These are phyloP conservation scores for Drosophila auraria DNA, from an alignment of 1,140 invertebrate species.

Conservation along the genomic window DNA sequence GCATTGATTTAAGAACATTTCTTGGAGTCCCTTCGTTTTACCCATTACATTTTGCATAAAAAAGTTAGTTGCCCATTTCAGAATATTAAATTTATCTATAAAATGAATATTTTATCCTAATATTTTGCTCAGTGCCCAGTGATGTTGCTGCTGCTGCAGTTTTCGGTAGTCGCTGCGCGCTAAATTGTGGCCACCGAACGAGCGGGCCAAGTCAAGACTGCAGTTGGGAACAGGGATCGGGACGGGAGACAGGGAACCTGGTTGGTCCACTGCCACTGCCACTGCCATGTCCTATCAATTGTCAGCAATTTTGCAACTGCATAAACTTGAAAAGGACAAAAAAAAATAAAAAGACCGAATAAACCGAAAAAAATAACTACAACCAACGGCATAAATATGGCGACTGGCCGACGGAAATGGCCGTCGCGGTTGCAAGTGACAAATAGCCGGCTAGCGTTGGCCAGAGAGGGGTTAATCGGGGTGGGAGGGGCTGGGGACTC, in stretches of 20 bases:
- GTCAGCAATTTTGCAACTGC: conserved; percentile 65
- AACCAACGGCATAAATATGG: conserved; percentile 43
- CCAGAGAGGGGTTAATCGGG: conserved; percentile 22
- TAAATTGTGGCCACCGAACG: conserved; percentile 74
- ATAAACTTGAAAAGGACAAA: conserved; percentile 45
- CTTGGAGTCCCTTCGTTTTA: no score
- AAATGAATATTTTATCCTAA: no score
- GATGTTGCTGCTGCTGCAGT: conserved; percentile 40
- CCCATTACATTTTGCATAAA: background rate
- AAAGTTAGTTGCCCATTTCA: background rate
- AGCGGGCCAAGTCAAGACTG: conserved; percentile 32
- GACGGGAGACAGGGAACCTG: background rate
- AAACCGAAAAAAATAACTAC: conserved; percentile 32
- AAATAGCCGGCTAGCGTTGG: conserved; percentile 66
- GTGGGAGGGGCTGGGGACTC: background rate
- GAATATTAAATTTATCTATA: no score
- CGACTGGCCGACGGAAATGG: conserved; percentile 64
- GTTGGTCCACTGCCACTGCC: conserved; percentile 15
- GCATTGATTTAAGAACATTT: no score
- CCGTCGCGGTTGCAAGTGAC: conserved; percentile 76
- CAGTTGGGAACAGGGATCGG: background rate
- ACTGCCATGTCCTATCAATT: conserved; percentile 69
- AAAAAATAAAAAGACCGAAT: background rate
- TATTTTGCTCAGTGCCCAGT: conserved; percentile 8
- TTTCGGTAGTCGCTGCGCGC: conserved; percentile 76